Conservation (phyloP, 2,113 vertebrate species). For the Zosterops hypoxanthus region DNA sequence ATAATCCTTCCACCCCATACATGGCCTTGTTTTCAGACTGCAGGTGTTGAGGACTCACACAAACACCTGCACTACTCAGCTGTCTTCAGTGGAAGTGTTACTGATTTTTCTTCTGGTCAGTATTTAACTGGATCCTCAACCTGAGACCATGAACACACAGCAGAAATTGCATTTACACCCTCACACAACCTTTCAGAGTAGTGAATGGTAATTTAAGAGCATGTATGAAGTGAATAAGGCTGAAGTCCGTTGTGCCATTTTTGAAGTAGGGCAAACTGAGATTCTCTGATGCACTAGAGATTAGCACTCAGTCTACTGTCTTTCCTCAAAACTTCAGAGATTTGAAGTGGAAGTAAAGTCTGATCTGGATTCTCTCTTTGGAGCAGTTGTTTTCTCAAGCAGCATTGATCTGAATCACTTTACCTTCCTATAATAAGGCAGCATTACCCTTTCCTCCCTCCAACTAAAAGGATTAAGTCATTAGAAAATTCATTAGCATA, state of each 20-base stretch:
- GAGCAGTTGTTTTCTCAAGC: background rate
- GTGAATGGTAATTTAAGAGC: background rate
- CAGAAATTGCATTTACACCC: background rate
- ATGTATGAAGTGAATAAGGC: background rate
- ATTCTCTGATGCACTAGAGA: background rate
- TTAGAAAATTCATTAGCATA: background rate
- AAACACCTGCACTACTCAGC: background rate
- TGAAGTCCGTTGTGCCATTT: background rate
- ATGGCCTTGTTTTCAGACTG: background rate
- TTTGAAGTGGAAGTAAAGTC: background rate
- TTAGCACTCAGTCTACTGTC: background rate
- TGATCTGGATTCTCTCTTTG: background rate
- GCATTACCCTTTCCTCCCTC: background rate
- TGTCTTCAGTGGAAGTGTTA: background rate
- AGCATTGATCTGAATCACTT: background rate
- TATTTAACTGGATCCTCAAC: background rate
- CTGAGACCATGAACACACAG: background rate
- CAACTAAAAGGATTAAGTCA: background rate
- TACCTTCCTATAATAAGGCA: accelerated
- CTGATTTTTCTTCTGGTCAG: background rate
- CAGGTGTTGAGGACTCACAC: background rate
- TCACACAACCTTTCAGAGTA: background rate
- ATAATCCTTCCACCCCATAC: background rate
- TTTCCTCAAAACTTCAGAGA: background rate
- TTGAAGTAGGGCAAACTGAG: background rate